Evolutionary conservation across 2,888 invertebrate species (phyloP).

Genomic region (Drosophila seclusa): DNA sequence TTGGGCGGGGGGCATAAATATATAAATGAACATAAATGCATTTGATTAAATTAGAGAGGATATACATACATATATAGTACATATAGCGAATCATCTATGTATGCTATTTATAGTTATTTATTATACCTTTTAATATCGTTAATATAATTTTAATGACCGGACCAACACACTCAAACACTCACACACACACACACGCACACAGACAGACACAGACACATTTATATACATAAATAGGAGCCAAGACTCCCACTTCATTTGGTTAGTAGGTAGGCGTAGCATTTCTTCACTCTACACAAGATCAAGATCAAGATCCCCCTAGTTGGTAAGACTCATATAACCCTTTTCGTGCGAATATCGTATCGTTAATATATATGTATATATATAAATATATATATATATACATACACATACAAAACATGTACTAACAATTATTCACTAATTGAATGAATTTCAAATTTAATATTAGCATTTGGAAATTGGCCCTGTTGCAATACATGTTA

Average conservation of each 20-base stretch:
- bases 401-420: conserved; percentile 1
- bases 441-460: conserved; percentile 51
- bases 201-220: conserved; percentile 9
- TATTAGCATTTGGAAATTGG: conserved; percentile 74
- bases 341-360: conserved; percentile 29
- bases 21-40: conserved; percentile 59
- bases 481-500: conserved; percentile 74
- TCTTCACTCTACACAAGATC: conserved; percentile 39
- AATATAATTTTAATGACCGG: conserved; percentile 68
- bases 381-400: neutral
- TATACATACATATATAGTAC: conserved; percentile 35
- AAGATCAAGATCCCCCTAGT: conserved; percentile 45
- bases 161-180: conserved; percentile 13
- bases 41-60: conserved; percentile 63
- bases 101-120: conserved; percentile 79
- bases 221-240: conserved; percentile 4
- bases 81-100: conserved; percentile 53
- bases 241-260: conserved; percentile 47
- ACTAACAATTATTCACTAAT: conserved; percentile 34
- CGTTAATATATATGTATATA: conserved; percentile 3
- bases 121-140: conserved; percentile 74
- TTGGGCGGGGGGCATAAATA: conserved; percentile 47
- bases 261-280: conserved; percentile 65
- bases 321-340: conserved; percentile 50
- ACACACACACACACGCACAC: conserved; percentile 2